Evolutionary conservation across 2,113 vertebrate species (phyloP), one percentile per base, ranked within the genome.

Genomic region (Perca schrenkii): DNA sequence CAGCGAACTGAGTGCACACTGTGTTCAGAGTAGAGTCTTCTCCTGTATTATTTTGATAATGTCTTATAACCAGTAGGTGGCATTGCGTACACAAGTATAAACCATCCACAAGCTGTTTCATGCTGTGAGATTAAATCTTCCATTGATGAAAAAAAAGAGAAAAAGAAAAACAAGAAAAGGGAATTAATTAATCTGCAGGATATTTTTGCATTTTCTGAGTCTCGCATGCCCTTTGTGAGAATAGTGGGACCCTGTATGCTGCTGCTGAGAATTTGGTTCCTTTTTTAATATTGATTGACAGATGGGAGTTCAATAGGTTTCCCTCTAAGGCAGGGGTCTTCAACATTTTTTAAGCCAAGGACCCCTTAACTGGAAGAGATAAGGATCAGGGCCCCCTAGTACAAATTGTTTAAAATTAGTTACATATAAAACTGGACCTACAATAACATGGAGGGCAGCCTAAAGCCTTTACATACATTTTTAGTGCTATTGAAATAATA

Each of bases 31-130:
- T 31, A 22, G 3, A 21, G n/a, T 15, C 12, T 1, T 49, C 17
- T 49, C 1, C 56, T 62, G 5, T 31, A 2, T 31, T 31, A 31
- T 28, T 46, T 14, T 74, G 13, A 53, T 21, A n/a, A 53, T 47
- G 13, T 52, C 19, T n/a, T 17, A 11, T 1, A 2, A 67, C 81
- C 89, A 82, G 74, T 46, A 91, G 89, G 72, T 89, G 91, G 85
- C 74, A 80, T 13, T 60, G 40, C 80, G 22, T 40, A 40, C 52
- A 70, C 73, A 60, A 19, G 4, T 68, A 65, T 43, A 17, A 34
- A 56, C 14, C 17, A 63, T 13, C 8, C 16, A 28, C 11, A 7
- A 15, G n/a, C 70, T 21, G 31, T 57, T 58, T 21, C 8, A 6
- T n/a, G n/a, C 21, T 4, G 22, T 16, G 16, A 77, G n/a, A 60